These are phyloP conservation scores for Microtus ochrogaster DNA, from an alignment of 2,113 vertebrate genomes.

Conservation along the genomic window DNA sequence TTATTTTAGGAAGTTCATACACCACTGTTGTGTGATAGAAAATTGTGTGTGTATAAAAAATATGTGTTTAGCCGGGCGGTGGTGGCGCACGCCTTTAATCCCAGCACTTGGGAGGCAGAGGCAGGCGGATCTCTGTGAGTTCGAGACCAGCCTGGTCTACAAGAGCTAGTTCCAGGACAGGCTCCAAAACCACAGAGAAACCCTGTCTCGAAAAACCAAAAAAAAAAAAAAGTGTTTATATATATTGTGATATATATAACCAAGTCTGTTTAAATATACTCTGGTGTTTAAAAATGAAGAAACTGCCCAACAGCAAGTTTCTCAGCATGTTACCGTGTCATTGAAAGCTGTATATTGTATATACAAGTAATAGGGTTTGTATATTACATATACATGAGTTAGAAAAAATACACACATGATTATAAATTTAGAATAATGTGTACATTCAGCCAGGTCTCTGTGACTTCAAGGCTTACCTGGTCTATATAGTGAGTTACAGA, in stretches of 20 bases:
- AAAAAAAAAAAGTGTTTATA: too few relatives aligned
- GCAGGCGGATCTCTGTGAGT: too few relatives aligned
- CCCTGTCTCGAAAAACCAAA: too few relatives aligned
- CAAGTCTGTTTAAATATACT: not conserved
- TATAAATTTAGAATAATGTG: constrained; percentile 7
- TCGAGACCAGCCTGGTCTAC: too few relatives aligned
- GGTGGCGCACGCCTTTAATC: too few relatives aligned
- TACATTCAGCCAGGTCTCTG: not conserved
- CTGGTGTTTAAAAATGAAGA: not conserved
- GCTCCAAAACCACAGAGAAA: too few relatives aligned
- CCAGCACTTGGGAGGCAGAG: too few relatives aligned
- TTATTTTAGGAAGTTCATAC: not conserved
- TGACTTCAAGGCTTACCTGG: not conserved
- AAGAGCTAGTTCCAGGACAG: too few relatives aligned
- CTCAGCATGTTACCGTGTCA: not conserved
- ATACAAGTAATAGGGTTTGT: not conserved
- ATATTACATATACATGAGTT: not conserved
- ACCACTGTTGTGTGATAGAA: too few relatives aligned
- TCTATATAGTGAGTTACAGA: not conserved
- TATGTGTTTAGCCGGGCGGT: too few relatives aligned
- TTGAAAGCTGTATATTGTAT: not conserved
- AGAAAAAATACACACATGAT: not conserved
- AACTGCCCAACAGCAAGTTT: not conserved
- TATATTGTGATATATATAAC: not conserved
- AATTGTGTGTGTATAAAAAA: not conserved